Evolutionary conservation across 2,113 vertebrate genomes (phyloP).

Genomic region (Podiceps cristatus): DNA sequence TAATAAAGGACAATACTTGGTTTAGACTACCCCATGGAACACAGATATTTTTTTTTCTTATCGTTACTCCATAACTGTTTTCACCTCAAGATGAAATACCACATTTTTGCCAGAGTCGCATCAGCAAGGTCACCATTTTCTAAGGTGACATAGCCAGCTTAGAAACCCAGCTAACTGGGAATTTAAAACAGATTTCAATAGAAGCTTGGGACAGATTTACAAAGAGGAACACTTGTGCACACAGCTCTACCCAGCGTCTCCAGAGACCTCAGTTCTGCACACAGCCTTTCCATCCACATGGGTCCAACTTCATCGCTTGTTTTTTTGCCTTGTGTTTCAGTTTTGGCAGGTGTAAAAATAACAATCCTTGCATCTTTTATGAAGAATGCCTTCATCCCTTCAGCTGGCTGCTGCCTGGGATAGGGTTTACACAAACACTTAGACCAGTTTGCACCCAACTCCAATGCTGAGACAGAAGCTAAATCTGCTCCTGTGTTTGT

Average conservation of each 20-base stretch:
- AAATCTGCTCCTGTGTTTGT: neutral
- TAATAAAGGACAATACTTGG: neutral
- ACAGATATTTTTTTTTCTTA: neutral
- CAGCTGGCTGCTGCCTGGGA: rapidly evolving
- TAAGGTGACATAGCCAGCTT: neutral
- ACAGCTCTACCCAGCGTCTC: neutral
- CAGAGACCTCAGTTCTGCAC: neutral
- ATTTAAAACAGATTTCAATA: neutral
- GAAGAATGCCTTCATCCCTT: neutral
- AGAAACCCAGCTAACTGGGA: neutral
- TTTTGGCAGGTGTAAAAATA: neutral
- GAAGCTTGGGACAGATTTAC: neutral
- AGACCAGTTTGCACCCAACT: neutral
- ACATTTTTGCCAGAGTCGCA: neutral
- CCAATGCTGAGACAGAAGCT: rapidly evolving
- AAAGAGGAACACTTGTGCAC: neutral
- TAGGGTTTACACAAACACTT: neutral
- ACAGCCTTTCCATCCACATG: neutral
- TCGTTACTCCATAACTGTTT: neutral
- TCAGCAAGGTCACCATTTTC: neutral
- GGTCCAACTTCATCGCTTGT: neutral
- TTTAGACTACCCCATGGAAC: neutral
- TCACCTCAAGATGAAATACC: neutral
- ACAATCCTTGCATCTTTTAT: neutral
- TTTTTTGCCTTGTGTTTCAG: neutral